These are phyloP conservation scores for Cerceris ruficornis DNA, from an alignment of 2,888 invertebrate species.

Conservation along the genomic window DNA sequence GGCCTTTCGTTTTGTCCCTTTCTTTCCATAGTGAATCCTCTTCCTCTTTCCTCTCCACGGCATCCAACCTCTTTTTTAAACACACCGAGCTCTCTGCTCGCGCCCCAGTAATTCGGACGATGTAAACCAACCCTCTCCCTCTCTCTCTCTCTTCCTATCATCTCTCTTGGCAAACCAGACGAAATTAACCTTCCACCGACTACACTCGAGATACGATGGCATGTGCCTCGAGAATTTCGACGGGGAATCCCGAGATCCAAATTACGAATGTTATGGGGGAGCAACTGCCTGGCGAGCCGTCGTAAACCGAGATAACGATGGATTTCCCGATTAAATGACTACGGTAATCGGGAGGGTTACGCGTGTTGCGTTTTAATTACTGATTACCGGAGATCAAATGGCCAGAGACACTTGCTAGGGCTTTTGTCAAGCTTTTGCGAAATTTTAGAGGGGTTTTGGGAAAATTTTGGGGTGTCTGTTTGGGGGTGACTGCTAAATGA, in stretches of 20 bases:
- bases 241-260: constrained; percentile 9
- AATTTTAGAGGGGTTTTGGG: no score
- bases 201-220: constrained; percentile 11
- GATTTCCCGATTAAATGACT: constrained; percentile 4
- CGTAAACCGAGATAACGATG: constrained; percentile 5
- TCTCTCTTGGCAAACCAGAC: constrained; percentile 10
- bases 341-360: neutral
- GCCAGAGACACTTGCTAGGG: no score
- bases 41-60: neutral
- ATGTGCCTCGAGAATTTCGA: constrained; percentile 10
- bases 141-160: neutral
- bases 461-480: no score
- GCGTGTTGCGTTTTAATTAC: neutral
- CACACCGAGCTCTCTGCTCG: constrained; percentile 28
- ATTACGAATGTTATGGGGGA: constrained; percentile 7
- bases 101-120: constrained; percentile 51
- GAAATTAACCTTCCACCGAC: constrained; percentile 58
- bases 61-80: constrained; percentile 7
- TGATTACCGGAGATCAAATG: neutral
- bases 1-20: neutral
- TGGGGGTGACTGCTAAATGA: no score
- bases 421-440: no score
- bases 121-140: constrained; percentile 53
- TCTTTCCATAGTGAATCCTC: neutral
- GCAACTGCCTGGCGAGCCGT: neutral